Base-by-base conservation (phyloP, 2,797 vertebrate genomes). In the Peromyscus aztecus region DNA sequence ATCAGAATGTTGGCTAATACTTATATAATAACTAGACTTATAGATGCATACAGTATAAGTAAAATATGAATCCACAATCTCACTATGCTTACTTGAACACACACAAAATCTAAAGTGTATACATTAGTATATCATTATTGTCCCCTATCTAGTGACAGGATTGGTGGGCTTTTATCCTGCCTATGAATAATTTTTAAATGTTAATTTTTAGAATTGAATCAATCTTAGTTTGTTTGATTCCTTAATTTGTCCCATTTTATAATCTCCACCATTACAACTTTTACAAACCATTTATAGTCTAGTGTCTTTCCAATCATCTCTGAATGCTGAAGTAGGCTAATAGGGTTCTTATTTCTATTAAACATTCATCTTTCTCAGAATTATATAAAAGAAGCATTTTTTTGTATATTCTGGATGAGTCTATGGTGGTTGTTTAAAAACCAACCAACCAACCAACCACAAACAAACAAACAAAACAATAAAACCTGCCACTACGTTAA, bases 281-380 rank as follows among this genome's bases (percentile, higher is more conserved):
- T 83, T 24, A 12, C 80, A 95, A 92, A 59, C 71, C 76, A 91
- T 65, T 76, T 77, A 73, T 27, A 67, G 1, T 84, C 23, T 37
- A 77, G 65, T 96, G 80, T 87, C 2, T 87, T 94, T 89, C 49
- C 29, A 46, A 19, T 84, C 34, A 57, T 93, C 21, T 95, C 91
- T 96, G 52, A 92, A 55, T 96, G n/a, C 43, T 82, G 29, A 90
- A 82, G 52, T 92, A 92, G 71, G 71, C 90, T 95, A 85, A 94
- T 89, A 49, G 59, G 59, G 75, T 81, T 84, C 63, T 97, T 85
- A 27, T 92, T 85, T 75, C 8, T 81, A 46, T 31, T 85, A 6
- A 23, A 78, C 86, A 4, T 82, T 57, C 69, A 43, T 77, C n/a
- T 92, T 94, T 90, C 27, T 57, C 27, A 89, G n/a, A 61, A 86